These are phyloP conservation scores for Bombus confusus DNA, from an alignment of 1,140 invertebrate genomes.

Conservation along the genomic window DNA sequence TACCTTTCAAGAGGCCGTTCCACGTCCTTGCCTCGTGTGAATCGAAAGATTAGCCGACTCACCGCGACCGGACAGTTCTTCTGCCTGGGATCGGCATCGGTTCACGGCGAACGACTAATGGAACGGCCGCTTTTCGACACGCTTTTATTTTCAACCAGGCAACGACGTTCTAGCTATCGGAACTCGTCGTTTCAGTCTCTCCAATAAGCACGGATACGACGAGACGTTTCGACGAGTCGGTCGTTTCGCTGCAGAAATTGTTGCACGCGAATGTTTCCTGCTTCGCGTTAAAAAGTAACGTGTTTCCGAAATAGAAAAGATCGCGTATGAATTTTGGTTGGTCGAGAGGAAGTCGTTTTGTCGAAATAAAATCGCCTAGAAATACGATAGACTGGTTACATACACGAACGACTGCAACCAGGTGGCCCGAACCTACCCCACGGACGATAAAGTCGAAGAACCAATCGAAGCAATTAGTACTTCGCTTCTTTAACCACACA, in stretches of 20 bases:
- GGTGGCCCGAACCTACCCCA: too few relatives aligned
- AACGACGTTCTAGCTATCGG: not conserved
- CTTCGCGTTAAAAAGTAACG: too few relatives aligned
- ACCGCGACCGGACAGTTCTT: conserved; percentile 40
- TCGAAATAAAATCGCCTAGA: too few relatives aligned
- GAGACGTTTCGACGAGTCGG: too few relatives aligned
- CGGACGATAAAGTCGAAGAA: not conserved
- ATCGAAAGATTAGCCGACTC: conserved; percentile 67
- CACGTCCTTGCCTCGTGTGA: conserved; percentile 69
- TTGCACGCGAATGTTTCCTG: too few relatives aligned
- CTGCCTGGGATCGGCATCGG: conserved; percentile 2
- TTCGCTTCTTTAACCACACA: not conserved
- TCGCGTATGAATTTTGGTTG: too few relatives aligned
- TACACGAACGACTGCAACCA: not conserved
- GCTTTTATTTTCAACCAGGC: conserved; percentile 17
- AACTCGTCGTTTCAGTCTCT: not conserved
- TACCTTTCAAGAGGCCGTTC: conserved; percentile 66
- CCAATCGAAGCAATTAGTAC: not conserved
- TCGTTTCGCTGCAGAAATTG: too few relatives aligned
- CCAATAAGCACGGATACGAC: not conserved
- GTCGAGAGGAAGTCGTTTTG: too few relatives aligned
- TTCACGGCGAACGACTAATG: conserved; percentile 45
- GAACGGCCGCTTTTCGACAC: conserved; percentile 39
- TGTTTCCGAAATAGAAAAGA: too few relatives aligned
- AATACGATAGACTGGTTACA: not conserved